Evolutionary conservation across 2,888 invertebrate genomes (phyloP).

Genomic region (Anoncus sp.): DNA sequence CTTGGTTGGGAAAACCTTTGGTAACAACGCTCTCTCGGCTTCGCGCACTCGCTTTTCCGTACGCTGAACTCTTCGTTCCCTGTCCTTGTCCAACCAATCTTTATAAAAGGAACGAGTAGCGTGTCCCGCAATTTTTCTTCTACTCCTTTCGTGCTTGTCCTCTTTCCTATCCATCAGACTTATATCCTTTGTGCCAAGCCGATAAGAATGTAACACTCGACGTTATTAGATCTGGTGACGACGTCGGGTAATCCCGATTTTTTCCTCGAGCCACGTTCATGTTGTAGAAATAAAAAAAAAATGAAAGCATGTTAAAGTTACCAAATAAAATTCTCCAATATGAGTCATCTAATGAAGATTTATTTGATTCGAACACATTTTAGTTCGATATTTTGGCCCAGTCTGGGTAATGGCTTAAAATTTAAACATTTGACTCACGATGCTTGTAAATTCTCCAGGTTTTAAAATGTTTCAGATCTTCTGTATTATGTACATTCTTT

Average conservation of each 20-base stretch:
- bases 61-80: slow-evolving; percentile 39
- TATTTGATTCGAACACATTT: not conserved
- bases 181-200: slow-evolving; percentile 38
- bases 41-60: slow-evolving; percentile 41
- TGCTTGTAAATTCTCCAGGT: no score
- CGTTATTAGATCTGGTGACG: slow-evolving; percentile 33
- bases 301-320: slow-evolving; percentile 2
- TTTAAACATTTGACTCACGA: no score
- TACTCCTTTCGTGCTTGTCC: slow-evolving; percentile 19
- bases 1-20: slow-evolving; percentile 56
- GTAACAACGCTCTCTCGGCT: slow-evolving; percentile 55
- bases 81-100: slow-evolving; percentile 53
- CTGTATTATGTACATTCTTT: no score
- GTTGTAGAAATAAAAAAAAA: not conserved
- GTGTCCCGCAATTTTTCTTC: slow-evolving; percentile 23
- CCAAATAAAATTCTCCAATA: not conserved
- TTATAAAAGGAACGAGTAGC: slow-evolving; percentile 34
- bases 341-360: no score
- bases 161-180: slow-evolving; percentile 37
- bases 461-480: no score
- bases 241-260: slow-evolving; percentile 18
- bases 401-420: no score
- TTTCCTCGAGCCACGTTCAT: not conserved
- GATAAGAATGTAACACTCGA: slow-evolving; percentile 43
- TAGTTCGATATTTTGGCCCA: not conserved